phyloP scores from a whole-genome alignment of 1,140 invertebrate species.

The Batillaria attramentaria region DNA sequence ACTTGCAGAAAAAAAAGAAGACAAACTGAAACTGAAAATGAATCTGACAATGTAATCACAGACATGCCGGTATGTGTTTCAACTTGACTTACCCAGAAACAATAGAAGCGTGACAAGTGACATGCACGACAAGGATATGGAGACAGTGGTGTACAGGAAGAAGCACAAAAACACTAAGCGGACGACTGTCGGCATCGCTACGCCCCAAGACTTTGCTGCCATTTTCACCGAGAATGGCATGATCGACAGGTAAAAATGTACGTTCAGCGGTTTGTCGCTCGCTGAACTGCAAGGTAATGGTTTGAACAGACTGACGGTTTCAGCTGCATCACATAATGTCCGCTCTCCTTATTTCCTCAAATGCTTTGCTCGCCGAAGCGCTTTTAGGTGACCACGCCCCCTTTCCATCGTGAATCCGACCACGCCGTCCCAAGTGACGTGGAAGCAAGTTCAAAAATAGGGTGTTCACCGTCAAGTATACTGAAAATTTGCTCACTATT shows the following conservation, averaged over 20 bases:
- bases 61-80: not conserved
- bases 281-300: not conserved
- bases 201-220: too few relatives aligned
- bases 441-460: too few relatives aligned
- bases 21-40: not conserved
- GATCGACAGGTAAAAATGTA: not conserved
- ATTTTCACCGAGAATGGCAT: not conserved
- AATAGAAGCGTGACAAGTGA: slow-evolving; percentile 20
- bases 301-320: not conserved
- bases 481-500: too few relatives aligned
- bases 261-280: not conserved
- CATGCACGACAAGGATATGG: slow-evolving; percentile 32
- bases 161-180: slow-evolving; percentile 22
- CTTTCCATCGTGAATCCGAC: too few relatives aligned
- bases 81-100: slow-evolving; percentile 44
- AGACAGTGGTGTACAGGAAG: slow-evolving; percentile 34
- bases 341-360: not conserved
- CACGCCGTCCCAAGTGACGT: too few relatives aligned
- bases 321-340: not conserved
- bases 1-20: not conserved
- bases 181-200: not conserved
- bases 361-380: too few relatives aligned
- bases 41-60: not conserved
- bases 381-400: too few relatives aligned
- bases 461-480: too few relatives aligned